Evolutionary conservation across 2,888 invertebrate genomes (phyloP).

Genomic region (Chorisops tibialis): DNA sequence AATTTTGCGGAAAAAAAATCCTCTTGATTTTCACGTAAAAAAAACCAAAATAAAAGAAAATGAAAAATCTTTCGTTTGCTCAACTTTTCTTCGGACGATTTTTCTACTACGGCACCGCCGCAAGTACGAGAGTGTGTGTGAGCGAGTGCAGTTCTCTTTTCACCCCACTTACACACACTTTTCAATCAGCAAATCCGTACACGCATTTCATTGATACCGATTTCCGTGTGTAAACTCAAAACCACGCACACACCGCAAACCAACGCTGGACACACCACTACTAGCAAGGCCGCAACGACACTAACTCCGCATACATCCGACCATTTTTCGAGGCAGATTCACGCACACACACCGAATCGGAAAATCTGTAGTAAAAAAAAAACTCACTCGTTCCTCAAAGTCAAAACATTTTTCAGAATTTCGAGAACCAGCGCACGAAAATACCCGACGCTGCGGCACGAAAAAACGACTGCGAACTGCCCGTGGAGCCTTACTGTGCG

Average conservation of each 20-base stretch:
- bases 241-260: background rate
- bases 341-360: constrained; percentile 14
- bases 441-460: background rate
- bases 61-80: no score
- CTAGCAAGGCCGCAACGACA: no score
- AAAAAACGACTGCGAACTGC: background rate
- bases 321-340: background rate
- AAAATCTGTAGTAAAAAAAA: constrained; percentile 2
- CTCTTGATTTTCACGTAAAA: no score
- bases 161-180: no score
- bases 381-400: constrained; percentile 15
- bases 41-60: no score
- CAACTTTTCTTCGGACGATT: no score
- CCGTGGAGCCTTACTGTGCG: background rate
- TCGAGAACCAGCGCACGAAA: background rate
- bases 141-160: background rate
- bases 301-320: no score
- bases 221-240: no score
- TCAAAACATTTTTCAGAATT: constrained; percentile 16
- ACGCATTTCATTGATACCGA: no score
- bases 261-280: no score
- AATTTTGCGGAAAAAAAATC: no score
- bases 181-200: no score
- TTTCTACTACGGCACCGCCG: background rate
- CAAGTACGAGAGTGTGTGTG: background rate